Conservation (phyloP, 2,888 invertebrate genomes). For the Athalia rosae region DNA sequence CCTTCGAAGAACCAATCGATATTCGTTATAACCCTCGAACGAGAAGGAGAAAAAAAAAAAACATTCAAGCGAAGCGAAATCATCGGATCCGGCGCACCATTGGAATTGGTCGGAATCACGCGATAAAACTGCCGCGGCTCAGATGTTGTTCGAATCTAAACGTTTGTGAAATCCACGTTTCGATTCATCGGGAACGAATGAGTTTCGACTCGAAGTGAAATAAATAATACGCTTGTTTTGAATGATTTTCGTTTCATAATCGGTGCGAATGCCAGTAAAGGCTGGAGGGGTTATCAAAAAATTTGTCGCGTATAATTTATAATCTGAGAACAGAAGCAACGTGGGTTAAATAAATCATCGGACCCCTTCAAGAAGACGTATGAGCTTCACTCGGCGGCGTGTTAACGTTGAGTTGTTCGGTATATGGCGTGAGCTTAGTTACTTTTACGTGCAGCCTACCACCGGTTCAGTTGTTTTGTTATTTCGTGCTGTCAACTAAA, state of each 20-base stretch:
- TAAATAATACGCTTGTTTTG: too few relatives aligned
- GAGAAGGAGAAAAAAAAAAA: too few relatives aligned
- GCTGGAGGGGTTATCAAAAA: neutral
- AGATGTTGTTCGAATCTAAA: neutral
- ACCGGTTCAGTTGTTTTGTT: slow-evolving; percentile 30
- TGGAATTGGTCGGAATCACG: slow-evolving; percentile 1
- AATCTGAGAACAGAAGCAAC: neutral
- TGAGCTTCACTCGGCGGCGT: slow-evolving; percentile 12
- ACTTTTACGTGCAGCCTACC: slow-evolving; percentile 32
- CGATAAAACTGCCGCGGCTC: neutral
- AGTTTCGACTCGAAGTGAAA: too few relatives aligned
- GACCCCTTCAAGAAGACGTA: slow-evolving; percentile 27
- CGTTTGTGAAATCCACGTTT: too few relatives aligned
- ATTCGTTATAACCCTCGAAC: neutral
- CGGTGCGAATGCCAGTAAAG: neutral
- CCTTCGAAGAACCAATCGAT: slow-evolving; percentile 3
- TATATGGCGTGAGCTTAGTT: slow-evolving; percentile 40
- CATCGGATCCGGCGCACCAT: neutral
- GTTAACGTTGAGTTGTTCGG: neutral
- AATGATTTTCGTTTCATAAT: too few relatives aligned
- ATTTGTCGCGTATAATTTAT: slow-evolving; percentile 5
- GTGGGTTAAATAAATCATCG: slow-evolving; percentile 39
- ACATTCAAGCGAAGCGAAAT: neutral
- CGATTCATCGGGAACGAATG: too few relatives aligned
- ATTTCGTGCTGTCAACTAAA: slow-evolving; percentile 56